phyloP scores from a whole-genome alignment of 2,888 invertebrate genomes.

The Uloborus plumipes region DNA sequence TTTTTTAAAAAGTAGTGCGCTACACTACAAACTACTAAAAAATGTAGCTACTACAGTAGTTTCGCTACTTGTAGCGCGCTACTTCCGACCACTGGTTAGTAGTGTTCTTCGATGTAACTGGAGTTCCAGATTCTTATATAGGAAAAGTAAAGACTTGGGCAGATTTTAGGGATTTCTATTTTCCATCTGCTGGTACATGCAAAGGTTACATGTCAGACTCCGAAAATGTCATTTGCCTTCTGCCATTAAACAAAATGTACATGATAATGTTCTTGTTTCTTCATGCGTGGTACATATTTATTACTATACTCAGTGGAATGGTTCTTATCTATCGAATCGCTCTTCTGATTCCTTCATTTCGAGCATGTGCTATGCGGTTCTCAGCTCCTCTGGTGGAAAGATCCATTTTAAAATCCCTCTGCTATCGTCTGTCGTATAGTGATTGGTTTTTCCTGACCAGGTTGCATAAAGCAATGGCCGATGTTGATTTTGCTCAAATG shows the following conservation, averaged over 20 bases:
- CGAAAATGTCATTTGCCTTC: not conserved
- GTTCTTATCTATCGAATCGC: conserved; percentile 34
- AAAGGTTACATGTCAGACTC: not conserved
- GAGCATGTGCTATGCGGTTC: not conserved
- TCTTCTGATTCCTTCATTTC: conserved; percentile 6
- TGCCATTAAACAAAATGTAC: conserved; percentile 40
- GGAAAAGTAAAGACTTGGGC: conserved; percentile 28
- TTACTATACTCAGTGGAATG: conserved; percentile 27
- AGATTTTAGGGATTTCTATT: conserved; percentile 40
- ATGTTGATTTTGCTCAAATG: conserved; percentile 47
- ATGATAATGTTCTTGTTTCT: conserved; percentile 50
- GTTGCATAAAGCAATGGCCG: conserved; percentile 37
- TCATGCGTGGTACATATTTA: conserved; percentile 48
- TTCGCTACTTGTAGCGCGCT: no score
- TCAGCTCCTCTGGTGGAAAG: conserved; percentile 18
- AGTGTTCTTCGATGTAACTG: conserved; percentile 50
- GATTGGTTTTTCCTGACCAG: conserved; percentile 49
- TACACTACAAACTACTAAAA: no score
- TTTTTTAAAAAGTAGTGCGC: no score
- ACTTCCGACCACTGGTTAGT: no score
- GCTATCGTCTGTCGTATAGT: conserved; percentile 18
- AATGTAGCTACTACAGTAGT: no score
- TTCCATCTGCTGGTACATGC: conserved; percentile 19
- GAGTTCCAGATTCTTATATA: conserved; percentile 22
- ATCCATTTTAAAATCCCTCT: conserved; percentile 21